Base-by-base conservation (phyloP, 2,888 invertebrate species). In the Coremacera marginata region DNA sequence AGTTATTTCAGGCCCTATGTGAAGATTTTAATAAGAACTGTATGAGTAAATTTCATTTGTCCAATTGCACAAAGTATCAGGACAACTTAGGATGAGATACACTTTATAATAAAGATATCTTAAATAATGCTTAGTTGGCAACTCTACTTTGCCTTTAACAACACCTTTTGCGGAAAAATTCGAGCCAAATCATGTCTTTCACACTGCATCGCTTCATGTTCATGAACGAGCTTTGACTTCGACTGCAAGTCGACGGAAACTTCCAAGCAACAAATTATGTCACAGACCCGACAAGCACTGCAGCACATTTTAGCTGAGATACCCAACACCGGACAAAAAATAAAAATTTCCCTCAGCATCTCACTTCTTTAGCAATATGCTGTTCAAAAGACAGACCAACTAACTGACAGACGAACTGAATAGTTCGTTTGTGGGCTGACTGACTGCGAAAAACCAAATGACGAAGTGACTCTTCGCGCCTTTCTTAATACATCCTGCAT, bases 131-230 rank as follows among this genome's bases (percentile, higher is more conserved):
- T 44, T 55, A 52, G 51, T 62, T 75, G 44, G 73, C 75, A 70
- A 63, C 67, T 55, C 51, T 63, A 14, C 11, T n/a, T 16, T 37
- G 22, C 37, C 71, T 71, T 71, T 9, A 11, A 27, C 68, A 51
- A 37, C 71, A 71, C 57, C 57, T 44, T 51, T 11, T 22, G 60
- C 70, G 82, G 27, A 37, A 72, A 74, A 81, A 84, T 80, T 83
- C 85, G 84, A 84, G 82, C 80, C 84, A 84, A 87, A 84, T 86
- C 84, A 84, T 82, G 84, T 85, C 84, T 82, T 80, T 78, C 78
- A 78, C 75, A 81, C 83, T 82, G 80, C 81, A 83, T 84, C 81
- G 79, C 79, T 77, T 60, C 79, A 57, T 60, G 71, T 25, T 67
- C 37, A 60, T 44, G 52, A 71, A 67, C 70, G 80, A 80, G 78